Evolutionary conservation across 2,888 invertebrate species (phyloP), one percentile per base, ranked within the genome.

Genomic region (Cephus runcator): DNA sequence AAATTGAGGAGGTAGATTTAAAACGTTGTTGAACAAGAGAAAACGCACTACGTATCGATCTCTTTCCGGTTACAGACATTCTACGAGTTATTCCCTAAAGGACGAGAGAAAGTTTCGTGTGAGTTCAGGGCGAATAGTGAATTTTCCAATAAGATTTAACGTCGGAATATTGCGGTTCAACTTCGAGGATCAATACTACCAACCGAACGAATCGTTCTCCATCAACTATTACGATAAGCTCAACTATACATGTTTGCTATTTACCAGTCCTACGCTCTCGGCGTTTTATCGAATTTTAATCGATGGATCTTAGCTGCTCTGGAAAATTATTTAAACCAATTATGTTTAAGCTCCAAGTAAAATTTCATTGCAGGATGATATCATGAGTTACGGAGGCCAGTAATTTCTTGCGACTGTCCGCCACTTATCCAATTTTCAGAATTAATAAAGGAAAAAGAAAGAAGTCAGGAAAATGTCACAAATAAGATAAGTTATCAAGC

Each of bases 281-380:
- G 84, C 83, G 85, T 84, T 80, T 86, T 88, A 88, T 85, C 84
- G 88, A 87, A 87, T 86, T 87, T 86, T 86, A 86, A 87, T 87
- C 86, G 82, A 83, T 79, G 83, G 83, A 85, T 93, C 95, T 85
- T 87, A 88, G 88, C 85, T 83, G 82, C 85, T 85, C 88, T 88
- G 88, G 82, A 88, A 89, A 88, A 89, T 83, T 84, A 88, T 88
- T 86, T 85, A 86, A 87, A 85, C 84, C 84, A 84, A 86, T 87
- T 88, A 88, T 79, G 82, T 80, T 81, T 79, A 78, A 78, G 69
- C 23, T n/a, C 69, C 34, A 15, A 33, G 56, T 56, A 23, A 23
- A 23, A 56, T 56, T 56, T 56, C 23, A 56, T 56, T 56, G 56
- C 56, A 9, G 56, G 56, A 83, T 82, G 81, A 86, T 84, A 85